Evolutionary conservation across 2,797 vertebrate species (phyloP).

Genomic region (Poeciliopsis gracilis): DNA sequence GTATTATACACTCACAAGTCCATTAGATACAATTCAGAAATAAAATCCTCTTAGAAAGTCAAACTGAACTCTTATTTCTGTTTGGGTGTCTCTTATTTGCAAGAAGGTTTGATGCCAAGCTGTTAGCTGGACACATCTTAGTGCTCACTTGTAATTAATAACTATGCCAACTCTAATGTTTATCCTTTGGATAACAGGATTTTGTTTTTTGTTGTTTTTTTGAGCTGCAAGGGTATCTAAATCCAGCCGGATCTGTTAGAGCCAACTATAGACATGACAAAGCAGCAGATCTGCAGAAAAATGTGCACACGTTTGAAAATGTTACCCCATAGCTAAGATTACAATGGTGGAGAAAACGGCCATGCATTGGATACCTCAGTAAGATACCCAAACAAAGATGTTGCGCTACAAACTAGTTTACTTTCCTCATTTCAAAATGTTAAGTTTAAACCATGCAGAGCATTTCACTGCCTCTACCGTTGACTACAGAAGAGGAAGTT

Average conservation of each 20-base stretch:
- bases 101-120: no score
- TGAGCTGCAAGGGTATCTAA: not conserved
- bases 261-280: not conserved
- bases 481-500: conserved; percentile 7
- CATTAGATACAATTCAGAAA: not conserved
- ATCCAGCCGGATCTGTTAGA: not conserved
- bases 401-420: not conserved
- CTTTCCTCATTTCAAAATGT: not conserved
- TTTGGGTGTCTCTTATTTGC: no score
- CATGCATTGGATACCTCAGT: not conserved
- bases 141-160: not conserved
- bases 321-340: not conserved
- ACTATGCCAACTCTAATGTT: not conserved
- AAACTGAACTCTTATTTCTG: not conserved
- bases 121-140: not conserved
- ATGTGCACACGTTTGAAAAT: not conserved
- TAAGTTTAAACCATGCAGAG: not conserved
- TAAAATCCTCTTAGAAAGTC: not conserved
- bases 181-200: not conserved
- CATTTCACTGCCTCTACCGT: not conserved
- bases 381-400: not conserved
- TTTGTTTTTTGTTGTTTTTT: no score
- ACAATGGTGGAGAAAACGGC: not conserved
- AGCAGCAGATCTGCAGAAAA: not conserved
- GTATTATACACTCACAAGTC: not conserved